These are phyloP conservation scores for Paracentrotus lividus DNA, from an alignment of 53 echinoderm and acorn worm genomes.

Conservation along the genomic window DNA sequence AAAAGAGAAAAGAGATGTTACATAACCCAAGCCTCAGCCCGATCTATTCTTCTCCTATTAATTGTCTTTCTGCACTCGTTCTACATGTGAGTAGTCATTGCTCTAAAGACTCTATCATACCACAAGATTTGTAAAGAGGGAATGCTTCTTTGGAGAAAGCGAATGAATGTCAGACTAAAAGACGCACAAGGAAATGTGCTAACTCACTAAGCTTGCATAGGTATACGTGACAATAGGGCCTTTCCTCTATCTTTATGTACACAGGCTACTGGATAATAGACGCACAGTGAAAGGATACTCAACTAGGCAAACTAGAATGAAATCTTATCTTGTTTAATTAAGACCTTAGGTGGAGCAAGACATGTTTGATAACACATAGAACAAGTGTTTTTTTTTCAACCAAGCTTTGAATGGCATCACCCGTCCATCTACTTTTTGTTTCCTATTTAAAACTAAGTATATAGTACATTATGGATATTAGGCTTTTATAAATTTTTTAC, in stretches of 20 bases:
- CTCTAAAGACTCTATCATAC: slow-evolving; percentile 35
- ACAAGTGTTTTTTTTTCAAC: slow-evolving; percentile 26
- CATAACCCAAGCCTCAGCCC: slow-evolving; percentile 59
- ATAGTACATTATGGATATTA: no score
- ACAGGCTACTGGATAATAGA: slow-evolving; percentile 64
- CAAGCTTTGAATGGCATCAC: not conserved
- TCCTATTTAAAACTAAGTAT: not conserved
- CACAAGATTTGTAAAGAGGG: not conserved
- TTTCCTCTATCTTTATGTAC: slow-evolving; percentile 27
- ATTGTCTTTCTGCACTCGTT: slow-evolving; percentile 63
- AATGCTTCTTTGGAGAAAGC: not conserved
- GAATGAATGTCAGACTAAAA: not conserved
- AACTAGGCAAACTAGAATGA: slow-evolving; percentile 36
- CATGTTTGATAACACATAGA: slow-evolving; percentile 25
- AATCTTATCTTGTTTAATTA: slow-evolving; percentile 66
- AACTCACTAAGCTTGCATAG: slow-evolving; percentile 45
- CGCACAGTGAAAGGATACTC: slow-evolving; percentile 45
- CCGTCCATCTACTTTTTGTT: no score
- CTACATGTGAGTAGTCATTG: not conserved
- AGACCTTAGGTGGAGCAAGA: slow-evolving; percentile 18
- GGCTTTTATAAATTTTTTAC: no score
- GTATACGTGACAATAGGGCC: slow-evolving; percentile 35
- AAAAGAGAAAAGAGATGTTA: slow-evolving; percentile 46
- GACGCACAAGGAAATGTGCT: slow-evolving; percentile 62
- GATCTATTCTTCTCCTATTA: slow-evolving; percentile 62